Conservation (phyloP, 2,888 invertebrate genomes). For the Zhuqinia jingwanae region DNA sequence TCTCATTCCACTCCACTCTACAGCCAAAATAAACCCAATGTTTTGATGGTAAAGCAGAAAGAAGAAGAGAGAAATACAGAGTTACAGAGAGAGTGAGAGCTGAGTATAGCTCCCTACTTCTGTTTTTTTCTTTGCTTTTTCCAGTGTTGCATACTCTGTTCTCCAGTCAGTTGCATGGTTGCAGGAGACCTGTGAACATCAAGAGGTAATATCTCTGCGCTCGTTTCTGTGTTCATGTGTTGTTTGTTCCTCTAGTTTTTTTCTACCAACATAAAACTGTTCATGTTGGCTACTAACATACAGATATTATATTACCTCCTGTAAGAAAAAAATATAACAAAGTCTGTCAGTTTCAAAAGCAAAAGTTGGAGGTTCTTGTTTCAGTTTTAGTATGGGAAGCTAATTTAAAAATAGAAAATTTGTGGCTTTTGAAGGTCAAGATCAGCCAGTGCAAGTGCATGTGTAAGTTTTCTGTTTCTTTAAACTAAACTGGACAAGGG, state of each 20-base stretch:
- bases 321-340: not conserved
- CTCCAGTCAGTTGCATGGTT: constrained; percentile 78
- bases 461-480: too few species aligned
- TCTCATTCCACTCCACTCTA: constrained; percentile 5
- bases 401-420: not conserved
- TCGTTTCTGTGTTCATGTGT: constrained; percentile 3
- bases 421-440: constrained; percentile 49
- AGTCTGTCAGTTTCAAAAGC: constrained; percentile 1
- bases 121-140: constrained; percentile 68
- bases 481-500: too few species aligned
- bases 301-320: not conserved
- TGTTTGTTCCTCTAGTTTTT: not conserved
- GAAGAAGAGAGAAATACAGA: too few species aligned
- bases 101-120: constrained; percentile 33
- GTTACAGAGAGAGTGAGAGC: not conserved
- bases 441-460: not conserved
- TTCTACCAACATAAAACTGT: not conserved
- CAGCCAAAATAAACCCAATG: constrained; percentile 26
- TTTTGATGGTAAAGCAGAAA: constrained; percentile 1
- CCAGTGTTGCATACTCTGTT: constrained; percentile 62
- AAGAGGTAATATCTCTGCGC: constrained; percentile 18
- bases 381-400: not conserved
- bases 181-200: constrained; percentile 76
- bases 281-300: not conserved
- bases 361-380: too few species aligned